Base-by-base conservation (phyloP, 2,797 vertebrate species). In the Chloroceryle amazona region DNA sequence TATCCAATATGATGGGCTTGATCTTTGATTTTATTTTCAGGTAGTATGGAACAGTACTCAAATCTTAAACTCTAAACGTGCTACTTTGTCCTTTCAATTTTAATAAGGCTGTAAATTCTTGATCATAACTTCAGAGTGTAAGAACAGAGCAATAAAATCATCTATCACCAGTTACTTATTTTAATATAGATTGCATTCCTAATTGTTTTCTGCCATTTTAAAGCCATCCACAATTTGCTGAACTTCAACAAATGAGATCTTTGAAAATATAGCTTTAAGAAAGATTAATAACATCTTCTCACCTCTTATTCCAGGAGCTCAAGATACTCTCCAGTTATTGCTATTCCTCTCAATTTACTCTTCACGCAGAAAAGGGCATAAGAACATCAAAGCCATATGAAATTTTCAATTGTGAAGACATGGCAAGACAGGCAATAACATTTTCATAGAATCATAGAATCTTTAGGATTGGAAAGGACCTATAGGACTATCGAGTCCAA, bases 191-290 rank as follows among this genome's bases (percentile, higher is more conserved):
- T 26, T 31, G n/a, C 33, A 71, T 86, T 93, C n/a, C 39, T 89
- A 85, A 86, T 70, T 46, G 62, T 68, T 95, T 95, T 44, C 33
- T 79, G 42, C 22, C 67, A 61, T 72, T 86, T 86, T 55, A 86
- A 84, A 93, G 73, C 39, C 55, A 90, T 66, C 95, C n/a, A 28
- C 39, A 42, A 62, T 58, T 86, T 66, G 79, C 4, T 62, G 66
- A 90, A 72, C 83, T 93, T 90, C 62, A 92, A 23, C 46, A 86
- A 92, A 93, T 26, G 55, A 86, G n/a, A 86, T 42, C 47, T 83
- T 84, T 84, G 86, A 72, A 95, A 92, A 94, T 22, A 68, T 8
- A 81, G 26, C 52, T 82, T 87, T 86, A 76, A 63, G 13, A 76
- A 39, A 93, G 80, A 63, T 95, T 68, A 88, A 75, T 62, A 89